Evolutionary conservation across 2,888 invertebrate species (phyloP), one percentile per base, ranked within the genome.

Genomic region (Eupeodes latifasciatus): DNA sequence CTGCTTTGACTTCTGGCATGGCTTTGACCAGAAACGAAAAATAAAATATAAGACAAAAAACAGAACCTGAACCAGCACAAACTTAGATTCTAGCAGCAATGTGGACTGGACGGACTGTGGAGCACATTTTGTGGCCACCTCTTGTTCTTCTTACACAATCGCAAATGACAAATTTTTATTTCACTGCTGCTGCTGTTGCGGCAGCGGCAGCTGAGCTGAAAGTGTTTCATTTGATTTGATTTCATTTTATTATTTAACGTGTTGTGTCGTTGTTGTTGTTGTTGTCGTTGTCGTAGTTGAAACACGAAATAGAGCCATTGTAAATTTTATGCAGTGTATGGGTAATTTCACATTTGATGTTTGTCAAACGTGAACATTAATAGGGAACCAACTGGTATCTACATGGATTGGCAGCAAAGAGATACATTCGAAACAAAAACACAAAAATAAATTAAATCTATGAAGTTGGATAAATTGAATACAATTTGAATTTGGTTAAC

Each of bases 131-230:
- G 72, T 59, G 51, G 59, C 16, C 59, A 40, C 79, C 74, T 82
- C 2, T 49, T 64, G 75, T 78, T 82, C 2, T 49, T 64, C 79
- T 78, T 82, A 82, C 75, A 86, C 86, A 82, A 86, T 86, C 82
- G 71, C 86, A 79, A 59, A 59, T 80, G 84, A 82, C 82, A 78
- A 69, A 74, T 71, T 85, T 66, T 49, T 81, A 76, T 76, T 85
- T 64, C 16, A 51, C 3, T 44, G 51, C 51, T 51, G 51, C 67
- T 49, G 66, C 66, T 47, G 27, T 2, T 27, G 27, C 27, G 1
- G 27, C 2, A 2, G 51, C 51, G 67, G 51, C 67, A 66, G 66
- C 66, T 47, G 47, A 66, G 66, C 66, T 47, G 47, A 67, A 75
- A 61, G 66, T 53, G 53, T 74, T 62, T 74, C 55, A 44, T 67